Percentiles rank a stretch among this genome's conserved stretches.
Evolutionary conservation across 2,888 invertebrate species (phyloP).

Genomic region (Drosophila quinaria): DNA sequence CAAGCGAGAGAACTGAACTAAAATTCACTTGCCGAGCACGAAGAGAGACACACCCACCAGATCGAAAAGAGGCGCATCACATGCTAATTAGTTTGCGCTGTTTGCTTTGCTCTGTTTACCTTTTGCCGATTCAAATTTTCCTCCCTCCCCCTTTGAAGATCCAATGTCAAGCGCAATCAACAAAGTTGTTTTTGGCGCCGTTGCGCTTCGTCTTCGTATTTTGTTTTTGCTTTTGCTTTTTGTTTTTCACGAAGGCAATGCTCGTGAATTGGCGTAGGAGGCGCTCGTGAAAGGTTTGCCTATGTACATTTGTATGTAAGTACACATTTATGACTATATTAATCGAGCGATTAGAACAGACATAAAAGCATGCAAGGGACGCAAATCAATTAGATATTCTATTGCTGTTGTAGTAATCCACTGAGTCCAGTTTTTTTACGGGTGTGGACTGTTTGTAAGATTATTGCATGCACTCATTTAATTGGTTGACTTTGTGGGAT

Average conservation of each 20-base stretch:
- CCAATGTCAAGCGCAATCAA: slow-evolving; percentile 67
- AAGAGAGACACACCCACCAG: slow-evolving; percentile 67
- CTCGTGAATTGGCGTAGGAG: slow-evolving; percentile 20
- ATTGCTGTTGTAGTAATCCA: slow-evolving; percentile 11
- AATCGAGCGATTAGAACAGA: slow-evolving; percentile 20
- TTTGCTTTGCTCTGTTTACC: slow-evolving; percentile 64
- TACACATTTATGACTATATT: not conserved
- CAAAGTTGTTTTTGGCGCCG: slow-evolving; percentile 34
- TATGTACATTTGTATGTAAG: not conserved
- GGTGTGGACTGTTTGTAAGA: slow-evolving; percentile 38
- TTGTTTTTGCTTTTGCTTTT: not conserved
- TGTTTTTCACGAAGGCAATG: slow-evolving; percentile 30
- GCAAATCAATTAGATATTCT: slow-evolving; percentile 38
- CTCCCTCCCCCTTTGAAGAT: slow-evolving; percentile 15
- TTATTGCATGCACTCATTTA: slow-evolving; percentile 13
- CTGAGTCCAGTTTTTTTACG: slow-evolving; percentile 1
- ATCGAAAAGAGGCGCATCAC: slow-evolving; percentile 58
- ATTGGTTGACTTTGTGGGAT: slow-evolving; percentile 6
- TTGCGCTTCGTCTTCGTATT: slow-evolving; percentile 24
- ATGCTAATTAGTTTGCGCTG: slow-evolving; percentile 69
- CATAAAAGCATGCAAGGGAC: slow-evolving; percentile 26
- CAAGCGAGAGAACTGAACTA: not conserved
- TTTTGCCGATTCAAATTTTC: slow-evolving; percentile 39
- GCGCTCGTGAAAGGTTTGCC: slow-evolving; percentile 16
- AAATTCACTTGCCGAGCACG: slow-evolving; percentile 19